Percentiles rank a stretch among this genome's conserved stretches.
Evolutionary conservation across 2,888 invertebrate genomes (phyloP).

Genomic region (Hanleya hanleyi): DNA sequence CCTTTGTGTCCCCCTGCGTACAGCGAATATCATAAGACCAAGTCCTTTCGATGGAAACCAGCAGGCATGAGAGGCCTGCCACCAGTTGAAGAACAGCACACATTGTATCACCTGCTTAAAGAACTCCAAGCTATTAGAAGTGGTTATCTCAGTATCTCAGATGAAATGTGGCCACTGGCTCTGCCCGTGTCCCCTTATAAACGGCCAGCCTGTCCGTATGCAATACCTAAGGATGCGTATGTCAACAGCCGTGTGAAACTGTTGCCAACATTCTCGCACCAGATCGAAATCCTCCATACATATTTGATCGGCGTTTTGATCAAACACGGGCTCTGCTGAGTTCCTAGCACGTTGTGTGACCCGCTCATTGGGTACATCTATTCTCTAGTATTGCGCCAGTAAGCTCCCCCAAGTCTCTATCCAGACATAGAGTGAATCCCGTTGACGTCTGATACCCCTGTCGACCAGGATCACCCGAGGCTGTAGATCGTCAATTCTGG

Average conservation of each 20-base stretch:
- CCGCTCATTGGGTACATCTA: background rate
- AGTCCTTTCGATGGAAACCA: background rate
- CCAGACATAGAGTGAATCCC: background rate
- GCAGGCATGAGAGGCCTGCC: background rate
- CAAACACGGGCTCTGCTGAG: background rate
- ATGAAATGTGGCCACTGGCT: background rate
- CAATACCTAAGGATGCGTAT: background rate
- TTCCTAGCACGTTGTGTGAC: slow-evolving; percentile 10
- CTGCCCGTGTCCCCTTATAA: background rate
- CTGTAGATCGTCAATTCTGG: background rate
- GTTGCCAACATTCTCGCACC: slow-evolving; percentile 3
- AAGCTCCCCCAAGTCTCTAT: background rate
- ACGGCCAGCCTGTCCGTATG: background rate
- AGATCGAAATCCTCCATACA: slow-evolving; percentile 10
- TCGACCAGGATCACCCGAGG: background rate
- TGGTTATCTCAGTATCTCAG: background rate
- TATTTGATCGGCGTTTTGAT: slow-evolving; percentile 5
- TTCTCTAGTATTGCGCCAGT: background rate
- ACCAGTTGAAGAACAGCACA: background rate
- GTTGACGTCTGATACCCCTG: background rate
- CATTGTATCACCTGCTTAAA: background rate
- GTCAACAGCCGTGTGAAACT: background rate
- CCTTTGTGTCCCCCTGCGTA: slow-evolving; percentile 18
- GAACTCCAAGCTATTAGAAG: background rate
- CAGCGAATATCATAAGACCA: background rate